phyloP scores from a whole-genome alignment of 1,140 invertebrate species.

The Brachionus sp. region DNA sequence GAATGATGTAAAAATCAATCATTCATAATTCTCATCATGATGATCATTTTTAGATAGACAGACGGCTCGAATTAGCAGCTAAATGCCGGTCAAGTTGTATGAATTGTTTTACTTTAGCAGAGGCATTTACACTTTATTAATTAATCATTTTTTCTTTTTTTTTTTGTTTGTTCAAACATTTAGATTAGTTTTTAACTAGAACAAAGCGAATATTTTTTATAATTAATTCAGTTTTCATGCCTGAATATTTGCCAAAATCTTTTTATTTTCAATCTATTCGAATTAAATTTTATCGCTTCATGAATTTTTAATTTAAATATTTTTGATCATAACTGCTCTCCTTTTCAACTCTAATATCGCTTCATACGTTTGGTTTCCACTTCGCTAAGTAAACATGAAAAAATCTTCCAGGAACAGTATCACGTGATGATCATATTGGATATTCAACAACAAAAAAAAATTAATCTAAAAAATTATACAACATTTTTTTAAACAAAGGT shows the following conservation, averaged over 20 bases:
- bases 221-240: constrained; percentile 21
- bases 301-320: constrained; percentile 20
- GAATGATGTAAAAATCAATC: background rate
- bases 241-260: background rate
- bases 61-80: background rate
- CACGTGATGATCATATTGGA: background rate
- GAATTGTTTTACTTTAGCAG: background rate
- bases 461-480: background rate
- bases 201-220: background rate
- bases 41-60: background rate
- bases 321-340: constrained; percentile 14
- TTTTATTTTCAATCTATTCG: background rate
- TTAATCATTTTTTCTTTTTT: constrained; percentile 1
- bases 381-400: background rate
- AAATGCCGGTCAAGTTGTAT: background rate
- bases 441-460: background rate
- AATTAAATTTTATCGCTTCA: constrained; percentile 15
- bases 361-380: background rate
- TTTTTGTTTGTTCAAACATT: constrained; percentile 6
- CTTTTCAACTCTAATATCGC: background rate
- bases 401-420: background rate
- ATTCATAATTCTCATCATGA: background rate
- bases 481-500: background rate
- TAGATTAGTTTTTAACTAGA: background rate
- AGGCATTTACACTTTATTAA: constrained; percentile 8